Evolutionary conservation across 2,888 invertebrate species (phyloP), one percentile per base, ranked within the genome.

Genomic region (Eretmocerus hayati): DNA sequence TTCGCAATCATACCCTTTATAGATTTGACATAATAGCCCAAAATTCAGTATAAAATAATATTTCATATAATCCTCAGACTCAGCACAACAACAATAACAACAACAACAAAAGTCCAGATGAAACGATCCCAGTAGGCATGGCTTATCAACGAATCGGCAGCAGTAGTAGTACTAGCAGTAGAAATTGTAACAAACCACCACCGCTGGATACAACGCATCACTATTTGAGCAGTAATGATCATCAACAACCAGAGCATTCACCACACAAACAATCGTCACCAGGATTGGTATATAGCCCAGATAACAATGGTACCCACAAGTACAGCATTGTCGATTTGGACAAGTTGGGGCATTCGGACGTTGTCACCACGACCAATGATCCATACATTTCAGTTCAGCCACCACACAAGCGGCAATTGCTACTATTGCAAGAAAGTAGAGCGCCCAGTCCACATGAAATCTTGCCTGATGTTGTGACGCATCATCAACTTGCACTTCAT

Each of bases 321-420:
- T 66, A 66, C 46, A 68, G 65, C 44, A 68, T 72, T 51, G 69
- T 70, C 21, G 74, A 74, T 48, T 57, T 73, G 42, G 74, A 72
- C 42, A 66, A 63, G 32, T 37, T 51, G 11, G 42, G 47, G 3
- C 52, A 52, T 6, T 13, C 55, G 60, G 47, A 68, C 67, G 73
- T 73, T 46, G 55, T 71, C 36, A 72, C 71, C 35, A 60, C 59
- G 18, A 42, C 22, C 30, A 18, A 43, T 6, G 41, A 46, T 6
- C 15, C 38, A 9, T 53, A 53, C 42, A n/a, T n/a, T n/a, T n/a
- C n/a, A n/a, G n/a, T n/a, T n/a, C n/a, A n/a, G n/a, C 41, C 46
- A 32, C 46, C 46, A 9, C 38, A 26, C 22, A 56, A 56, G 42
- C 54, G 56, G 3, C 54, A 54, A 22, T 31, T 54, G 38, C 46